A percentile compares a stretch with the other conserved stretches of the same genome.
phyloP scores from a whole-genome alignment of 1,140 invertebrate genomes.

The Caerostris darwini region DNA sequence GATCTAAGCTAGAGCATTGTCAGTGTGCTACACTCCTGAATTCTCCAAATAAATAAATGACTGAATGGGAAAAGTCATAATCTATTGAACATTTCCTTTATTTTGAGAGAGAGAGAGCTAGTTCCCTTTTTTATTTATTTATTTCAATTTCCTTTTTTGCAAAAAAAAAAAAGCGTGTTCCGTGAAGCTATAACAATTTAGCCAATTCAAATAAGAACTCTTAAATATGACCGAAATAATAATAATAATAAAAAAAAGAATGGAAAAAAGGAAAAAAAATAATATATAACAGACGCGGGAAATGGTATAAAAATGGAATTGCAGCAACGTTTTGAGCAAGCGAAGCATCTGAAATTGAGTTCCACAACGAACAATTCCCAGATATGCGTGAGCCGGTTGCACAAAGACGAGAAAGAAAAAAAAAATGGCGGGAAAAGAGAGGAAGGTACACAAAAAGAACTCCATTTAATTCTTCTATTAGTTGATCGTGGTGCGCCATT shows the following conservation, averaged over 20 bases:
- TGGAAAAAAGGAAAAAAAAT: background rate
- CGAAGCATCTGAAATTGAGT: constrained; percentile 75
- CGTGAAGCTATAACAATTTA: constrained; percentile 74
- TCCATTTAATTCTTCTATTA: constrained; percentile 77
- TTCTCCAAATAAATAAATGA: constrained; percentile 70
- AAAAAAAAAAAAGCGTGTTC: background rate
- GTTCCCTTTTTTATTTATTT: constrained; percentile 17
- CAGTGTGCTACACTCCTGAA: constrained; percentile 46
- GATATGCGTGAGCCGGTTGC: constrained; percentile 72
- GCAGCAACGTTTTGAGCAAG: constrained; percentile 41
- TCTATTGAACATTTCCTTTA: constrained; percentile 74
- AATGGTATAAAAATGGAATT: constrained; percentile 74
- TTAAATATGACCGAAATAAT: constrained; percentile 54
- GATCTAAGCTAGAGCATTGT: constrained; percentile 52
- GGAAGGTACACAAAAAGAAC: constrained; percentile 59
- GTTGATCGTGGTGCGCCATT: constrained; percentile 11
- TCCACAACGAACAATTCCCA: constrained; percentile 69
- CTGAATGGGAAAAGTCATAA: constrained; percentile 73
- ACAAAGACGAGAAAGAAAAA: constrained; percentile 53
- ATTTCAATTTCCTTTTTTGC: constrained; percentile 56
- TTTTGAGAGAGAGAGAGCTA: background rate
- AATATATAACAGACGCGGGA: constrained; percentile 18
- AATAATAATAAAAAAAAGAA: constrained; percentile 38
- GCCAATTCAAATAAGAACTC: constrained; percentile 77
- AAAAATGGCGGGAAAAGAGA: background rate